Evolutionary conservation across 2,888 invertebrate genomes (phyloP), one percentile per base, ranked within the genome.

Genomic region (Chesias legatella): DNA sequence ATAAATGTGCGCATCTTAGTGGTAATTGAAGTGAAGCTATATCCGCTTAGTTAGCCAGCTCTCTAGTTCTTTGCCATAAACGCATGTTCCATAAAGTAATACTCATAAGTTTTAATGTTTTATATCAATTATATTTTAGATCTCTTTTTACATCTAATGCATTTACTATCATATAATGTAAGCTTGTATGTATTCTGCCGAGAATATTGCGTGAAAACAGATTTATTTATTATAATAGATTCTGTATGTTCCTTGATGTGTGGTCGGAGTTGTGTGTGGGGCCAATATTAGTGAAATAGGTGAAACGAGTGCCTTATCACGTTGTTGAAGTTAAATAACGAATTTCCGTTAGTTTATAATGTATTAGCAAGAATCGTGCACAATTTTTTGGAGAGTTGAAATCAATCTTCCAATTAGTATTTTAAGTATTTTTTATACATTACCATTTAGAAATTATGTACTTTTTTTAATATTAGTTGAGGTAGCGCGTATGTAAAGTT

Each of bases 11-110:
- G 68, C 73, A 74, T 74, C 67, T 51, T 84, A 83, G 79, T 70
- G 76, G 49, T 79, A 73, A 69, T 45, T 67, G 62, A 79, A 81
- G 79, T 73, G 82, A 86, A 79, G 86, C 86, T 85, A 83, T 83
- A 80, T 76, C 77, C 79, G 84, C 85, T 83, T 82, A 80, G 79
- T 81, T 76, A 83, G 83, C 84, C 78, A 79, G 70, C 79, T 82
- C 79, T 82, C 75, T 83, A 84, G 82, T 83, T 81, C 77, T 88
- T 83, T 88, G 88, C 88, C 89, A 89, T 89, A 89, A 69, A 85
- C 82, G 88, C 88, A 88, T 85, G 88, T 88, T 89, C 88, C 89
- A 86, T 85, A 83, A 74, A 81, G 79, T 86, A 89, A 89, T 89
- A 89, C 88, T 89, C 88, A 88, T 74, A 82, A 84, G 80, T 79